Conservation (phyloP, 2,888 invertebrate species). For the Schizotus pectinicornis region DNA sequence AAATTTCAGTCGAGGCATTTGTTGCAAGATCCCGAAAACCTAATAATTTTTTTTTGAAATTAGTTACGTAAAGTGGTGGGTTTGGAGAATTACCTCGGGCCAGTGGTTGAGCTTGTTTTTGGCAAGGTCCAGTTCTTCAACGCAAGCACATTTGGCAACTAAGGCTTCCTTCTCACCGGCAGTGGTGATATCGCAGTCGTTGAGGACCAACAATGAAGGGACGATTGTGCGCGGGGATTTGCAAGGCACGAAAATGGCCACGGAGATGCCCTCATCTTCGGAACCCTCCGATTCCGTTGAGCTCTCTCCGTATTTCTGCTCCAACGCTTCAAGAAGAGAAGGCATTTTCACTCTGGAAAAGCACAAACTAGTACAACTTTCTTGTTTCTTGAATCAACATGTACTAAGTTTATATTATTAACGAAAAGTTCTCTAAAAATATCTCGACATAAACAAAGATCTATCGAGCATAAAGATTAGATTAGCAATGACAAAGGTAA, state of each 20-base stretch:
- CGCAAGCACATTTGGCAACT: slow-evolving; percentile 83
- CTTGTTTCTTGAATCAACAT: no score
- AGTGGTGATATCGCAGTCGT: slow-evolving; percentile 89
- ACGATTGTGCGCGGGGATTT: slow-evolving; percentile 78
- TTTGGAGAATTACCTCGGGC: slow-evolving; percentile 72
- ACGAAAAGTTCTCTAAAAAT: neutral
- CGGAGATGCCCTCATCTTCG: slow-evolving; percentile 72
- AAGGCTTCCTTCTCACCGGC: slow-evolving; percentile 84
- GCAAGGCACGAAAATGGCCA: slow-evolving; percentile 87
- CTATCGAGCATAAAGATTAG: no score
- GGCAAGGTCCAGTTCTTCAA: slow-evolving; percentile 93
- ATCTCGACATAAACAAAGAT: neutral
- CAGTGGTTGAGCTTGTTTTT: slow-evolving; percentile 90
- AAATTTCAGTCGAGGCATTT: slow-evolving; percentile 89
- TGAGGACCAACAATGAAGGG: slow-evolving; percentile 84
- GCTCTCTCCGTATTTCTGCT: slow-evolving; percentile 78
- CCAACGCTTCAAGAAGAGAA: slow-evolving; percentile 87
- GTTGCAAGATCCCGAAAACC: slow-evolving; percentile 85
- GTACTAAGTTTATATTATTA: no score
- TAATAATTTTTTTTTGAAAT: slow-evolving; percentile 46
- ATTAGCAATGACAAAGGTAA: no score
- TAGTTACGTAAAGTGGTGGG: no score
- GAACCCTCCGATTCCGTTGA: slow-evolving; percentile 66
- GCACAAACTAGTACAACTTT: no score
- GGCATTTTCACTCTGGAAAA: slow-evolving; percentile 68